Evolutionary conservation across 2,888 invertebrate genomes (phyloP).

Genomic region (Drosophila mettleri): DNA sequence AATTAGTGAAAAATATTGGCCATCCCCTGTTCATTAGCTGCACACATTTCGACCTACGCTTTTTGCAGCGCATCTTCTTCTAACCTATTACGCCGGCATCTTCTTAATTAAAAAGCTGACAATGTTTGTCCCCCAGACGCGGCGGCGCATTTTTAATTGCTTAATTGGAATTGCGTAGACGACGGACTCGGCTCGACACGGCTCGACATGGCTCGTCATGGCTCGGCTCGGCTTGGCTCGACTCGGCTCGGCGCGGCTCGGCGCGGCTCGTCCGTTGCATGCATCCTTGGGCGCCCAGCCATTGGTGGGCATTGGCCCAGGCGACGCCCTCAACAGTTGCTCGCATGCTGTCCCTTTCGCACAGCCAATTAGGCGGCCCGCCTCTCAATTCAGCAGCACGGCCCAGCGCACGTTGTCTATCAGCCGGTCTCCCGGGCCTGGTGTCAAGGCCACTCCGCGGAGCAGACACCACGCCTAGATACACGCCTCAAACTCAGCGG

Average conservation of each 20-base stretch:
- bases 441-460: slow-evolving; percentile 72
- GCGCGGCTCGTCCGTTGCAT: background rate
- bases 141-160: slow-evolving; percentile 80
- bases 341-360: slow-evolving; percentile 25
- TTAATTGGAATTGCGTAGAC: slow-evolving; percentile 80
- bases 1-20: slow-evolving; percentile 79
- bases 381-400: slow-evolving; percentile 42
- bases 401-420: background rate
- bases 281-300: slow-evolving; percentile 22
- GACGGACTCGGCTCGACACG: slow-evolving; percentile 1
- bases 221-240: background rate
- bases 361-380: slow-evolving; percentile 47
- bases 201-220: background rate
- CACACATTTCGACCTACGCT: slow-evolving; percentile 83
- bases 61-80: slow-evolving; percentile 82
- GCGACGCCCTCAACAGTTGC: slow-evolving; percentile 32
- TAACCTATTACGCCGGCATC: slow-evolving; percentile 84
- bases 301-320: slow-evolving; percentile 13
- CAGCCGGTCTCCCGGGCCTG: slow-evolving; percentile 44
- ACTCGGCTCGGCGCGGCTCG: background rate
- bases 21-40: slow-evolving; percentile 83
- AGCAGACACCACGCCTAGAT: slow-evolving; percentile 85
- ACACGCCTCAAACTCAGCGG: slow-evolving; percentile 86
- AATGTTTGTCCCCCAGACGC: slow-evolving; percentile 57
- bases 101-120: slow-evolving; percentile 84